Evolutionary conservation across 2,113 vertebrate species (phyloP).

Genomic region (Ailuropoda melanoleuca): DNA sequence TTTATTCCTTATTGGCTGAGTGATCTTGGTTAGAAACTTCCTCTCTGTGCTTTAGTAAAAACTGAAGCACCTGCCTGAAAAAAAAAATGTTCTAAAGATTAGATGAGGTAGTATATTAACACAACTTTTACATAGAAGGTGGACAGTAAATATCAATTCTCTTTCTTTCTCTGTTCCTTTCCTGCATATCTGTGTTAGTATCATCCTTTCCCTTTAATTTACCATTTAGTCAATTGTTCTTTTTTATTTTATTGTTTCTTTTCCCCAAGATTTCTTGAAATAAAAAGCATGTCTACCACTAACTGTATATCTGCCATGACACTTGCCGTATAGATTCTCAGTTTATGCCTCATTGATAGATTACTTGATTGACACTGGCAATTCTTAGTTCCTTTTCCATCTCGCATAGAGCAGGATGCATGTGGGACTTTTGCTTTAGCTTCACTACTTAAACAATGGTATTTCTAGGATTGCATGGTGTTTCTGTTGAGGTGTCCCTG

Average conservation of each 20-base stretch:
- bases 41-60: background rate
- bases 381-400: background rate
- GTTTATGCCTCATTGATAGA: background rate
- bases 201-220: background rate
- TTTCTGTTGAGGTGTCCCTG: background rate
- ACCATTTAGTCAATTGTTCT: background rate
- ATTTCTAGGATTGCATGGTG: background rate
- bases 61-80: background rate
- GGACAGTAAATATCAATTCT: background rate
- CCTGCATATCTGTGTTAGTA: background rate
- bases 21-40: background rate
- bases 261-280: background rate
- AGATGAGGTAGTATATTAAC: background rate
- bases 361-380: background rate
- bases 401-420: background rate
- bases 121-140: background rate
- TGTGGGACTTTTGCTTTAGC: background rate
- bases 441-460: background rate
- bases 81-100: constrained; percentile 8
- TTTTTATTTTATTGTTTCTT: constrained; percentile 31
- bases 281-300: background rate
- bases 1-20: background rate
- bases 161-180: background rate
- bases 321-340: background rate
- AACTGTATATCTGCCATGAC: background rate